Evolutionary conservation across 2,113 vertebrate species (phyloP).

Genomic region (Eulemur macaco): DNA sequence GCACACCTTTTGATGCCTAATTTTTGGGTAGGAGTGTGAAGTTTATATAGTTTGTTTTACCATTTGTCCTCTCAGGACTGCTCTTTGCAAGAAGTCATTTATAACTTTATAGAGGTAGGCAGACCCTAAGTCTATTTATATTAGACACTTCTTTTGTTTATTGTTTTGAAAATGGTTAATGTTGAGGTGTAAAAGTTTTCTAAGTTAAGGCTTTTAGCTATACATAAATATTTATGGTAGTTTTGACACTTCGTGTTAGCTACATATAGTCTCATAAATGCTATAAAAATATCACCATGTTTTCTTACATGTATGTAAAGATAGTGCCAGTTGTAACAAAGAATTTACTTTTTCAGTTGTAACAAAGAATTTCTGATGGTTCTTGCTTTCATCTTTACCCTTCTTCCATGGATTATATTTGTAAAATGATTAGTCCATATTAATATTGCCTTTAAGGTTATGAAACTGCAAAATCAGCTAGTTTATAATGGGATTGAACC

Average conservation of each 20-base stretch:
- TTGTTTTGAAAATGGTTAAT: constrained; percentile 50
- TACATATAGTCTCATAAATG: constrained; percentile 3
- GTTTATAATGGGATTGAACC: constrained; percentile 6
- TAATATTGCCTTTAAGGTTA: constrained; percentile 2
- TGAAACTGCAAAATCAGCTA: constrained; percentile 7
- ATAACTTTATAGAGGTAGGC: not conserved
- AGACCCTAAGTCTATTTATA: not conserved
- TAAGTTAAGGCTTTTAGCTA: constrained; percentile 25
- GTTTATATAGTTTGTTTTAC: constrained; percentile 37
- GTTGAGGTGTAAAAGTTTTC: constrained; percentile 33
- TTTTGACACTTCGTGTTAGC: not conserved
- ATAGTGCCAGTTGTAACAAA: constrained; percentile 8
- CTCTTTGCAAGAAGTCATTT: constrained; percentile 37
- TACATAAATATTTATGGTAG: not conserved
- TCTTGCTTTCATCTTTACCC: not conserved
- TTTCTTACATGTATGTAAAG: not conserved
- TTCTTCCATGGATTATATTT: not conserved
- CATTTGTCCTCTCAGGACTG: not conserved
- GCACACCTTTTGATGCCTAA: not conserved
- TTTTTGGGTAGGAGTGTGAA: not conserved
- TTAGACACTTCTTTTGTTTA: constrained; percentile 3
- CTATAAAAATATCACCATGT: constrained; percentile 17
- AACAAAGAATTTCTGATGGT: constrained; percentile 37
- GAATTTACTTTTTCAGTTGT: constrained; percentile 48
- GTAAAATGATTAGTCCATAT: constrained; percentile 9